Percentiles rank a stretch among this genome's conserved stretches.
phyloP scores from a whole-genome alignment of 1,140 invertebrate species.

The Watersipora subatra region DNA sequence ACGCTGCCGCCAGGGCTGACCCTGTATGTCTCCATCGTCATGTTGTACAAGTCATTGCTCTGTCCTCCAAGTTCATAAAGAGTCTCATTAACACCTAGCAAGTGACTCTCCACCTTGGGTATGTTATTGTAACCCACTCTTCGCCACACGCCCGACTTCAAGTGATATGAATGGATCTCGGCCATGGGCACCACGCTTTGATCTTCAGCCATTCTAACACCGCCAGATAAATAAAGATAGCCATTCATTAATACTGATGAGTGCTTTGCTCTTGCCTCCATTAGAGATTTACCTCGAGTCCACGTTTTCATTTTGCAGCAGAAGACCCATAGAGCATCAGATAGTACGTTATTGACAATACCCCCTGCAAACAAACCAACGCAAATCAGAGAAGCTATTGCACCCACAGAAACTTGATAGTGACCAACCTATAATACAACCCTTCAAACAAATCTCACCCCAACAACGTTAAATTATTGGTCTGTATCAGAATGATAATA shows the following conservation, averaged over 20 bases:
- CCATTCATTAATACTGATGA: constrained; percentile 25
- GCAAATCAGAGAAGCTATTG: no score
- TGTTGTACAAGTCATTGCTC: constrained; percentile 19
- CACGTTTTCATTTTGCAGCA: constrained; percentile 24
- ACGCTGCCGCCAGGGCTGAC: constrained; percentile 15
- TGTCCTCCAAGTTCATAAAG: constrained; percentile 35
- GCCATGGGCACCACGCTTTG: constrained; percentile 23
- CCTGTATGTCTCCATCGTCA: constrained; percentile 33
- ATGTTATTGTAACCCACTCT: constrained; percentile 24
- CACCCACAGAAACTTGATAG: no score
- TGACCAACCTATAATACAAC: no score
- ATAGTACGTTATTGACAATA: constrained; percentile 26
- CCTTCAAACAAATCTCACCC: no score
- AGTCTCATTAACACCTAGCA: constrained; percentile 25
- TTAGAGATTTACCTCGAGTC: constrained; percentile 20
- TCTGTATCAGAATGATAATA: no score
- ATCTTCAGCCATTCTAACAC: constrained; percentile 20
- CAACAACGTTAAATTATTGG: no score
- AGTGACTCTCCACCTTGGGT: constrained; percentile 26
- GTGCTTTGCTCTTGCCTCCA: constrained; percentile 29
- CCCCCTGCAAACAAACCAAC: constrained; percentile 16
- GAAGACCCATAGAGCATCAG: constrained; percentile 32
- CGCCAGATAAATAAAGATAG: constrained; percentile 31
- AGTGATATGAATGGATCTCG: constrained; percentile 30
- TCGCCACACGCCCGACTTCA: constrained; percentile 22